A percentile compares a stretch with the other conserved stretches of the same genome.
These are phyloP conservation scores for Ruditapes philippinarum DNA, from an alignment of 1,140 invertebrate genomes.

Conservation along the genomic window DNA sequence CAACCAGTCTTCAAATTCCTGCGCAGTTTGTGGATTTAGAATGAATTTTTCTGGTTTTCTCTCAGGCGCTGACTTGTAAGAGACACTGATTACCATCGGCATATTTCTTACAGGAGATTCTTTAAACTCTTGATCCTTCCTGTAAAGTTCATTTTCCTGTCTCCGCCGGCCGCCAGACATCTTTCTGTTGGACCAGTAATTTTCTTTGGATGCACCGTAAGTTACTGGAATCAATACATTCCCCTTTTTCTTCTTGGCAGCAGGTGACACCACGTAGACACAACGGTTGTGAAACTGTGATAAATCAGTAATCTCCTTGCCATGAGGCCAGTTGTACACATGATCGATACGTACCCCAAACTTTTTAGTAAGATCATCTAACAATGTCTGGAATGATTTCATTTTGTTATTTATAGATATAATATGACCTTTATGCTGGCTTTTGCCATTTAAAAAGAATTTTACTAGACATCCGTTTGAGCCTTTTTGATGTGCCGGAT, in stretches of 20 bases:
- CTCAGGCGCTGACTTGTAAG: constrained; percentile 81
- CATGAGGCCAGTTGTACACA: constrained; percentile 95
- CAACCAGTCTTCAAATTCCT: constrained; percentile 98
- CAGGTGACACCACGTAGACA: constrained; percentile 94
- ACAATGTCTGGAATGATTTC: constrained; percentile 93
- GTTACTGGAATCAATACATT: no score
- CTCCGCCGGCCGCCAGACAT: constrained; percentile 70
- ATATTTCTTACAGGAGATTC: constrained; percentile 46
- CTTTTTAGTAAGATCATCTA: constrained; percentile 89
- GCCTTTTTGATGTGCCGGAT: constrained; percentile 52
- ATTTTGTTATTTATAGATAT: constrained; percentile 94
- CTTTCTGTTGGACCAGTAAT: constrained; percentile 76
- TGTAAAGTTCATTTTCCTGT: constrained; percentile 75
- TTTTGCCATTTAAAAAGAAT: constrained; percentile 97
- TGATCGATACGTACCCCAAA: constrained; percentile 90
- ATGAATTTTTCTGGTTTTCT: constrained; percentile 87
- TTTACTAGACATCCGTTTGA: constrained; percentile 89
- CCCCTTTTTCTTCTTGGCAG: no score
- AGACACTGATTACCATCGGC: constrained; percentile 81
- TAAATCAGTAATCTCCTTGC: constrained; percentile 93
- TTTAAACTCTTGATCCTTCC: constrained; percentile 32
- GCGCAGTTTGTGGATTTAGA: constrained; percentile 95
- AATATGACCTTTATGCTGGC: constrained; percentile 95
- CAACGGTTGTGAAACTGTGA: constrained; percentile 96
- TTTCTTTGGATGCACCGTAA: constrained; percentile 81